Evolutionary conservation across 1,140 invertebrate genomes (phyloP).

Genomic region (Pogonognathellus flavescens): DNA sequence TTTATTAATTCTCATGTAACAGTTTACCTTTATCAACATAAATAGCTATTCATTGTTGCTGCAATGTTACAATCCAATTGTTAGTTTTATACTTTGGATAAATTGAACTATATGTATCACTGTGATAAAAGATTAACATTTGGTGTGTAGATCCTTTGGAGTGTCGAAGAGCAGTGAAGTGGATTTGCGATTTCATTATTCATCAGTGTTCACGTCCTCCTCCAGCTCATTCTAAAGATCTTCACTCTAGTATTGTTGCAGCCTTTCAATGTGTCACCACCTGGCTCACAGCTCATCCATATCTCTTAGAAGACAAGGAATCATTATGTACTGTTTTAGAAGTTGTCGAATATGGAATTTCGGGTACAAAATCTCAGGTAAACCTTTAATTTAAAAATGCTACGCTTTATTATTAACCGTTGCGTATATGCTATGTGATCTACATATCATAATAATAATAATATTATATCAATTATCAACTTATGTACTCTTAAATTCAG

Average conservation of each 20-base stretch:
- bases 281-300: slow-evolving; percentile 92
- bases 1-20: too few species aligned
- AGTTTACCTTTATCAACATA: too few species aligned
- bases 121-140: too few species aligned
- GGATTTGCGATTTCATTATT: slow-evolving; percentile 97
- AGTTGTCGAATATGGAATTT: slow-evolving; percentile 97
- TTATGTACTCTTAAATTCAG: neutral
- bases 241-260: slow-evolving; percentile 97
- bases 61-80: too few species aligned
- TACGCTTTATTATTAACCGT: too few species aligned
- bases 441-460: too few species aligned
- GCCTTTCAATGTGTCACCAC: slow-evolving; percentile 91
- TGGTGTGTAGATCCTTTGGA: slow-evolving; percentile 85
- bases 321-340: slow-evolving; percentile 93
- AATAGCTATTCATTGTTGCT: too few species aligned
- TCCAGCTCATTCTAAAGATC: slow-evolving; percentile 94
- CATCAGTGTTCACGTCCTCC: slow-evolving; percentile 96
- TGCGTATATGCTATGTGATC: too few species aligned
- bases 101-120: too few species aligned
- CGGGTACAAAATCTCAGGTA: slow-evolving; percentile 88
- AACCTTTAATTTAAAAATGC: slow-evolving; percentile 18
- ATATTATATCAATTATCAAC: neutral
- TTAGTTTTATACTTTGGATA: neutral
- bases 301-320: slow-evolving; percentile 90
- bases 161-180: slow-evolving; percentile 94